These are phyloP conservation scores for Sula dactylatra DNA, from an alignment of 2,113 vertebrate species.

Conservation along the genomic window DNA sequence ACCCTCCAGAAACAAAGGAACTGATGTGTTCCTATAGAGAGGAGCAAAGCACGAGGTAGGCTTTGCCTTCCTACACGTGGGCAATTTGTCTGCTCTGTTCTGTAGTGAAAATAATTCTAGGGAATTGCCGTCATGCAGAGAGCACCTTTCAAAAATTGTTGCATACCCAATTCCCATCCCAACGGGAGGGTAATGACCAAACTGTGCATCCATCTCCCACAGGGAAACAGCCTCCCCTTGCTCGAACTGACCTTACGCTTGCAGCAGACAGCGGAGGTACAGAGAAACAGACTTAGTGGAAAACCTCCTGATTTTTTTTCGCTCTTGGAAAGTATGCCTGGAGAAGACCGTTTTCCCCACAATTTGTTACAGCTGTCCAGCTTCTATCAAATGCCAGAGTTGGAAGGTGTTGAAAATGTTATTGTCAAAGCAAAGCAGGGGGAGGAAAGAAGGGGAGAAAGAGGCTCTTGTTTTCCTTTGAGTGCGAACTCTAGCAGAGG, in stretches of 20 bases:
- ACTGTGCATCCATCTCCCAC: rapidly evolving
- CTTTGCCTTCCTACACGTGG: neutral
- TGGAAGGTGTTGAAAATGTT: neutral
- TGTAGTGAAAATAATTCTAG: neutral
- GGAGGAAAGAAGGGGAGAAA: neutral
- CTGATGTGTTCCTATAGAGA: neutral
- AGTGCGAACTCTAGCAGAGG: neutral
- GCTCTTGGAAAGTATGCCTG: neutral
- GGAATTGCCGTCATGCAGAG: neutral
- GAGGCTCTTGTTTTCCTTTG: neutral
- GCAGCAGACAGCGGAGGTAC: neutral
- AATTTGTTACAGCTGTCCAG: neutral
- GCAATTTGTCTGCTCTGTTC: neutral
- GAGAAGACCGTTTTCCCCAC: neutral
- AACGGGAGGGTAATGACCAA: neutral
- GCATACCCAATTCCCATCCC: neutral
- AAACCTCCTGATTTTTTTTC: neutral
- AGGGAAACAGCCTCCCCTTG: neutral
- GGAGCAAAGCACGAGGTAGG: neutral
- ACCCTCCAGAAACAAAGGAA: neutral
- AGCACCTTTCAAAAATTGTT: neutral
- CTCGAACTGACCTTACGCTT: rapidly evolving
- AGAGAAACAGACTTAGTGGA: neutral
- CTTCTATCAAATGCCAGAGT: neutral
- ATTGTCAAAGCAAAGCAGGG: neutral